Conservation (phyloP, 2,888 invertebrate genomes). For the Spodoptera exigua region DNA sequence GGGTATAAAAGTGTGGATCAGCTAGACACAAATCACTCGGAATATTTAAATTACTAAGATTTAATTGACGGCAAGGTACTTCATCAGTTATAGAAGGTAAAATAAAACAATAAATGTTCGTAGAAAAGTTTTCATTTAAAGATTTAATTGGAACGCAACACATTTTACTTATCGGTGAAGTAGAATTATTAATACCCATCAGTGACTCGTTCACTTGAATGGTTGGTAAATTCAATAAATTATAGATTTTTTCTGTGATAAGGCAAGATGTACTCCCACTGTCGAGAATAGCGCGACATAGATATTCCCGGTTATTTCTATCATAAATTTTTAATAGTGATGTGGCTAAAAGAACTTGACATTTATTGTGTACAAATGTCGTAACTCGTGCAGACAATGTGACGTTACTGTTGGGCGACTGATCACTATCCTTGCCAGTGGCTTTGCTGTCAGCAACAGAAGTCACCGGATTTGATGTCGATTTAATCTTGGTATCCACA, state of each 20-base stretch:
- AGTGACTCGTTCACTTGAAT: slow-evolving; percentile 30
- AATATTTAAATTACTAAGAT: too few species aligned
- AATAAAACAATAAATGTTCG: too few species aligned
- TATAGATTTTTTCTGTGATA: slow-evolving; percentile 25
- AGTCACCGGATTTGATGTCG: too few species aligned
- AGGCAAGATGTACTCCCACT: too few species aligned
- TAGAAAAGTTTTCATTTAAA: too few species aligned
- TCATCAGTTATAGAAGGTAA: too few species aligned
- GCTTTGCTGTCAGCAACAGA: too few species aligned
- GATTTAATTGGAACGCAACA: too few species aligned
- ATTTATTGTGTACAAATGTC: neutral
- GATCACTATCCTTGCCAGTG: neutral
- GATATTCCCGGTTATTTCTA: neutral
- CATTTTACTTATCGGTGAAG: too few species aligned
- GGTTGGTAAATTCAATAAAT: too few species aligned
- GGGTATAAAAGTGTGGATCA: slow-evolving; percentile 11
- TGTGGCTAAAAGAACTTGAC: slow-evolving; percentile 8
- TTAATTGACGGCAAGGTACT: too few species aligned
- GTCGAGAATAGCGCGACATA: slow-evolving; percentile 5
- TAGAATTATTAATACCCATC: slow-evolving; percentile 40
- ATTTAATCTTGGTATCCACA: too few species aligned
- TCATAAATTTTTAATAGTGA: slow-evolving; percentile 4
- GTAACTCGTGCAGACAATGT: neutral
- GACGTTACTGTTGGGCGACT: neutral
- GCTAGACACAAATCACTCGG: slow-evolving; percentile 15